These are phyloP conservation scores for Lacanobia wlatinum DNA, from an alignment of 2,888 invertebrate genomes.

Conservation along the genomic window DNA sequence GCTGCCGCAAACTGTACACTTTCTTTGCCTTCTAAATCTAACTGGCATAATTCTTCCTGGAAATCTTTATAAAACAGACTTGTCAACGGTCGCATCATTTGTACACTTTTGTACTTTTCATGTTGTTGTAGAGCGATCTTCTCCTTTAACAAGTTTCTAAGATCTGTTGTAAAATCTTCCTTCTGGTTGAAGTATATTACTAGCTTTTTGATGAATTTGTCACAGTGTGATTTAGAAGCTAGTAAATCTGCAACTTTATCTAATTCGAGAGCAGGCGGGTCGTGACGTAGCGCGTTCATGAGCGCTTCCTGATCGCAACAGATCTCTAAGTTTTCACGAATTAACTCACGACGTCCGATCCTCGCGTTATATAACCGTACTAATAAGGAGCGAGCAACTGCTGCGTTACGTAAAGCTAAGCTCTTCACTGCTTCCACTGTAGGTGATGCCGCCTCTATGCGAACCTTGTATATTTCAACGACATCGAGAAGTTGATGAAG, in stretches of 20 bases:
- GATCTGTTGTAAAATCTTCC: constrained; percentile 69
- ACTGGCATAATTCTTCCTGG: constrained; percentile 46
- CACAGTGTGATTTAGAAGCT: constrained; percentile 53
- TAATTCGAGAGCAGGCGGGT: constrained; percentile 66
- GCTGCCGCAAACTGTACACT: constrained; percentile 64
- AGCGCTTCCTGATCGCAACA: constrained; percentile 75
- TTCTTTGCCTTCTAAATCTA: constrained; percentile 47
- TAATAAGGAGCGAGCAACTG: constrained; percentile 64
- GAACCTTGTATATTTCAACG: constrained; percentile 68
- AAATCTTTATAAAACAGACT: constrained; percentile 41
- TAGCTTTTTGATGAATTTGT: constrained; percentile 74
- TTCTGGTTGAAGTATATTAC: constrained; percentile 76
- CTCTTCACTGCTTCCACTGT: constrained; percentile 65
- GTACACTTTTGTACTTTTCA: neutral
- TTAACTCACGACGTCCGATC: constrained; percentile 75
- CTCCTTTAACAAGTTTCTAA: neutral
- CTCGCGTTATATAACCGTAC: constrained; percentile 69
- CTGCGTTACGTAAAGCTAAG: constrained; percentile 65
- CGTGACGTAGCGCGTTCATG: constrained; percentile 78
- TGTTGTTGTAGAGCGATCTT: neutral
- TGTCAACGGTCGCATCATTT: constrained; percentile 2
- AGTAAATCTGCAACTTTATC: constrained; percentile 65
- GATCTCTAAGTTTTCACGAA: constrained; percentile 71
- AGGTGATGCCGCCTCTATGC: constrained; percentile 63
- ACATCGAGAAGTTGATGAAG: constrained; percentile 70